phyloP scores from a whole-genome alignment of 2,888 invertebrate species.

The Synanthedon myopaeformis region DNA sequence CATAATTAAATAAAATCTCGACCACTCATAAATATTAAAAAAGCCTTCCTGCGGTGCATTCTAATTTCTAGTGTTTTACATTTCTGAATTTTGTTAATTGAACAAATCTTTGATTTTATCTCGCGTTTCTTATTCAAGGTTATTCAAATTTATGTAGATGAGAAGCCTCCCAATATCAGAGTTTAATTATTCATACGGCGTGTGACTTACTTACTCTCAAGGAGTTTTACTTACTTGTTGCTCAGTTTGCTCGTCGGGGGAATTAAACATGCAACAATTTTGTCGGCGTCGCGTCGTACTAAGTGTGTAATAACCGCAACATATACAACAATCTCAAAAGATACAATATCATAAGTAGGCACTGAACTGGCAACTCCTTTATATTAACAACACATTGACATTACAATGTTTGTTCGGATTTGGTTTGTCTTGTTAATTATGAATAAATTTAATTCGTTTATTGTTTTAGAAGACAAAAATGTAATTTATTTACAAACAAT shows the following conservation, averaged over 20 bases:
- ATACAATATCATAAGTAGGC: no score
- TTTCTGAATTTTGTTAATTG: conserved; percentile 17
- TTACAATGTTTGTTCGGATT: no score
- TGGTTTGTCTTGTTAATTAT: no score
- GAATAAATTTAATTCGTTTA: no score
- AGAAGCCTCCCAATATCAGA: conserved; percentile 2
- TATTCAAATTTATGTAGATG: conserved; percentile 33
- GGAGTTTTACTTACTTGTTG: neutral
- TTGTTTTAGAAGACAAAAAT: no score
- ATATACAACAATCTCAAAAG: no score
- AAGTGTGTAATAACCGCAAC: no score
- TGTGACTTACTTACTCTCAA: neutral
- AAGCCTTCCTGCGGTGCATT: conserved; percentile 30
- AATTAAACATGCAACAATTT: neutral
- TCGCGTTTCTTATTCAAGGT: conserved; percentile 2
- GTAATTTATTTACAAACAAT: no score
- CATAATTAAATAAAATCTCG: conserved; percentile 47
- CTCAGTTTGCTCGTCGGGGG: neutral
- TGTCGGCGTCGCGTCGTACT: neutral
- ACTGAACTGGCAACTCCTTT: no score
- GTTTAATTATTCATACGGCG: neutral
- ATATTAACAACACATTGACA: no score
- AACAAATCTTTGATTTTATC: conserved; percentile 13
- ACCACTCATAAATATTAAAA: conserved; percentile 55
- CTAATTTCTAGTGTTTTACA: conserved; percentile 23